Evolutionary conservation across 2,797 vertebrate species (phyloP), one percentile per base, ranked within the genome.

Genomic region (Enteromius unitaeniatus): DNA sequence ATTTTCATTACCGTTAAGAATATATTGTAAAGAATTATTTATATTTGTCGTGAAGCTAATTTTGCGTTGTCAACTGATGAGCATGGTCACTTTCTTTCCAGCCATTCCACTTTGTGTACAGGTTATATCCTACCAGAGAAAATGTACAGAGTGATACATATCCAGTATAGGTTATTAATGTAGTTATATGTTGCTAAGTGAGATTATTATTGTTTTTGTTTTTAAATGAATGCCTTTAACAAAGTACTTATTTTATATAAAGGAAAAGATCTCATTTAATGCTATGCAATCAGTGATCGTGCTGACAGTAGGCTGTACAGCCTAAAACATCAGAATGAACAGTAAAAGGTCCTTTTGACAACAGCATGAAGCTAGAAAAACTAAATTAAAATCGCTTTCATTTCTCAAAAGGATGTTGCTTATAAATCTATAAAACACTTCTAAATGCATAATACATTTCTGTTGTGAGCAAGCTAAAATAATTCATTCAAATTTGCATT

Each of bases 81-180:
- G 53, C 53, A 80, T 58, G 45, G 64, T 55, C 51, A 76, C n/a
- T 77, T 84, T 79, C 14, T 74, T 42, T 55, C 37, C 73, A 72
- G 47, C 34, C 53, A 21, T 40, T n/a, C 26, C 7, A 73, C 70
- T 68, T 55, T 75, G 81, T 85, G 84, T 79, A 72, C 74, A 88
- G 23, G 14, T 67, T 70, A 70, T 75, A 80, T 73, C 21, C 53
- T 68, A 17, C 26, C 23, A 40, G 26, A 70, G 53, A 76, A 86
- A 83, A 81, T 81, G 42, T 84, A 82, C 49, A 78, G 51, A 19
- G 47, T 68, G 9, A 78, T 55, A 51, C 77, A 28, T 68, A 78
- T 86, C 75, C 53, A 76, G 79, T 23, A n/a, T 67, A 85, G 62
- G 34, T 31, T 67, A 53, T 76, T 80, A 60, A 60, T 79, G 13